Conservation (phyloP, 2,888 invertebrate species). For the Parnassius smintheus region DNA sequence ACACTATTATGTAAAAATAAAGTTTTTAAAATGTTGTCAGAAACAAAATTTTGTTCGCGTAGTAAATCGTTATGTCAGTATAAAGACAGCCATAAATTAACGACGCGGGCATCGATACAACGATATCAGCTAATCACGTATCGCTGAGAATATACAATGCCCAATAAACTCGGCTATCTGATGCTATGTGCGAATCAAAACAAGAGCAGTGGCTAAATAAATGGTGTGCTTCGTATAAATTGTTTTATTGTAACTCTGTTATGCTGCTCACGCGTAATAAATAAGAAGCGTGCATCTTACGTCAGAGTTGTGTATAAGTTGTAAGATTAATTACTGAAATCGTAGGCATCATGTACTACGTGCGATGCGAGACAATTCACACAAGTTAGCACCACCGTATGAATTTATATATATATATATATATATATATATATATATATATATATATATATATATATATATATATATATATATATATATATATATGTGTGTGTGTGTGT, state of each 20-base stretch:
- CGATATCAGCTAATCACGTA: slow-evolving; percentile 19
- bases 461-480: no score
- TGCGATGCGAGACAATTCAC: no score
- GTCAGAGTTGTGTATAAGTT: no score
- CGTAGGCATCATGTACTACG: no score
- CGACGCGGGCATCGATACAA: slow-evolving; percentile 19
- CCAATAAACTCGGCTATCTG: slow-evolving; percentile 23
- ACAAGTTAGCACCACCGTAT: no score
- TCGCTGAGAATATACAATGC: slow-evolving; percentile 13
- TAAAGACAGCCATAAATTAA: slow-evolving; percentile 13
- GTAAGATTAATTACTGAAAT: no score
- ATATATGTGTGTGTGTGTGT: no score
- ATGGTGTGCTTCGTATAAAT: slow-evolving; percentile 6
- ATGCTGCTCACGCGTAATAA: slow-evolving; percentile 7
- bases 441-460: no score
- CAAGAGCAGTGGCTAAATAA: slow-evolving; percentile 15
- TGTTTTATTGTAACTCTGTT: slow-evolving; percentile 1
- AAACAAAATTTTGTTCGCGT: not conserved
- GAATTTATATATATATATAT: no score
- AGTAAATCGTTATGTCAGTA: slow-evolving; percentile 1
- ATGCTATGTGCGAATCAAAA: slow-evolving; percentile 22
- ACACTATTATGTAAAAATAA: not conserved
- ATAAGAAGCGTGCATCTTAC: not conserved
- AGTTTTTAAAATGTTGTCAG: not conserved
- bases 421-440: no score